Percentiles rank a stretch among this genome's conserved stretches.
Conservation (phyloP, 2,113 vertebrate genomes). For the Brienomyrus longianalis region DNA sequence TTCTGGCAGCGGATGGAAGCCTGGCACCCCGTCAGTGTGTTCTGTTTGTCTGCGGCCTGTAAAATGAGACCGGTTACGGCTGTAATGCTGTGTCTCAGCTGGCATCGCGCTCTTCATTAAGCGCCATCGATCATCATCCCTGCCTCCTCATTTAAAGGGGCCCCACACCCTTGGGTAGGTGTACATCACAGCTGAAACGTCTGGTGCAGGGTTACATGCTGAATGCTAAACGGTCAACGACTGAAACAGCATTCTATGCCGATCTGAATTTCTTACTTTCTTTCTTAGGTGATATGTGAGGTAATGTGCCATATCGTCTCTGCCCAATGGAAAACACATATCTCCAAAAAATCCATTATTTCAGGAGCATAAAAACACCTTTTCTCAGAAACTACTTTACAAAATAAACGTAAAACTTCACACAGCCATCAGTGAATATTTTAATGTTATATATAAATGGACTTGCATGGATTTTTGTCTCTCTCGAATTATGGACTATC, state of each 20-base stretch:
- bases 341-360: background rate
- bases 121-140: background rate
- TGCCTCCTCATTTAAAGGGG: background rate
- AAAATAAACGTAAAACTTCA: background rate
- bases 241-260: background rate
- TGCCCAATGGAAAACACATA: background rate
- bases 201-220: background rate
- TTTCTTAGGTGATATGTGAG: background rate
- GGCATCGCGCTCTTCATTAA: background rate
- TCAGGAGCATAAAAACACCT: background rate
- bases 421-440: background rate
- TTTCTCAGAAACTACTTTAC: background rate
- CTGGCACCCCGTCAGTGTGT: background rate
- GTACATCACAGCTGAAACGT: background rate
- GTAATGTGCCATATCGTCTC: background rate
- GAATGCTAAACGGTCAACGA: background rate
- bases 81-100: background rate
- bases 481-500: background rate
- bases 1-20: background rate
- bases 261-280: background rate
- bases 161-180: background rate
- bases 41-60: background rate
- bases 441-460: background rate
- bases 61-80: background rate
- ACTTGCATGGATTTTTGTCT: background rate